A percentile compares a stretch with the other conserved stretches of the same genome.
These are phyloP conservation scores for Chrosomus eos DNA, from an alignment of 2,797 vertebrate species.

Conservation along the genomic window DNA sequence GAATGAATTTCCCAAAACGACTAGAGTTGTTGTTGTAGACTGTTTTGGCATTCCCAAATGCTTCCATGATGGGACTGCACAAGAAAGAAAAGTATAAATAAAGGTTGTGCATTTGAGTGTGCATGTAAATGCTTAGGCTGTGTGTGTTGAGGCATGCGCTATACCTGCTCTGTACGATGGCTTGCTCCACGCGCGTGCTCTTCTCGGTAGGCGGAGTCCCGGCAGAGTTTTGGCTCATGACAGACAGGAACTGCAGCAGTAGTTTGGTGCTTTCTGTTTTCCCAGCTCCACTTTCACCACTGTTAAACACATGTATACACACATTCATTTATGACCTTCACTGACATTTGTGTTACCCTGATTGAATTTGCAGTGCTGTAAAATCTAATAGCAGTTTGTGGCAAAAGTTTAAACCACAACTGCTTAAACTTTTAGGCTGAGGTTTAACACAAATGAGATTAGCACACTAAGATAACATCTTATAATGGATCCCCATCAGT, in stretches of 20 bases:
- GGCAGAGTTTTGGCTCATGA: constrained; percentile 89
- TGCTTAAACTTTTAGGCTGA: constrained; percentile 21
- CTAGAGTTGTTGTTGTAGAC: constrained; percentile 98
- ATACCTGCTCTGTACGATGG: constrained; percentile 94
- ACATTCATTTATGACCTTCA: constrained; percentile 31
- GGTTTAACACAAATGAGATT: constrained; percentile 35
- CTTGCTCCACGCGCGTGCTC: constrained; percentile 85
- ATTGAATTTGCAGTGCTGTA: constrained; percentile 24
- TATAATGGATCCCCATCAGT: constrained; percentile 13
- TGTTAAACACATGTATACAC: constrained; percentile 61
- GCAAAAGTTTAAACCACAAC: constrained; percentile 45
- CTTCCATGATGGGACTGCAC: constrained; percentile 90
- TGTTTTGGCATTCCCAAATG: constrained; percentile 93
- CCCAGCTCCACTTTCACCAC: constrained; percentile 92
- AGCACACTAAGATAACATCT: constrained; percentile 10
- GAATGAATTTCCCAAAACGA: constrained; percentile 95
- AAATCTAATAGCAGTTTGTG: constrained; percentile 27
- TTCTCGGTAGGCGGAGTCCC: constrained; percentile 79
- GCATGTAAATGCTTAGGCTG: not conserved
- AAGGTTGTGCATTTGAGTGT: not conserved
- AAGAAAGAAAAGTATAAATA: constrained; percentile 24
- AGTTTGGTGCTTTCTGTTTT: constrained; percentile 95
- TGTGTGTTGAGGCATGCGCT: not conserved
- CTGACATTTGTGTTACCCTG: constrained; percentile 20
- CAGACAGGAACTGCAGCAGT: constrained; percentile 90